phyloP scores from a whole-genome alignment of 1,140 invertebrate genomes.

The Magallana ariakensis region DNA sequence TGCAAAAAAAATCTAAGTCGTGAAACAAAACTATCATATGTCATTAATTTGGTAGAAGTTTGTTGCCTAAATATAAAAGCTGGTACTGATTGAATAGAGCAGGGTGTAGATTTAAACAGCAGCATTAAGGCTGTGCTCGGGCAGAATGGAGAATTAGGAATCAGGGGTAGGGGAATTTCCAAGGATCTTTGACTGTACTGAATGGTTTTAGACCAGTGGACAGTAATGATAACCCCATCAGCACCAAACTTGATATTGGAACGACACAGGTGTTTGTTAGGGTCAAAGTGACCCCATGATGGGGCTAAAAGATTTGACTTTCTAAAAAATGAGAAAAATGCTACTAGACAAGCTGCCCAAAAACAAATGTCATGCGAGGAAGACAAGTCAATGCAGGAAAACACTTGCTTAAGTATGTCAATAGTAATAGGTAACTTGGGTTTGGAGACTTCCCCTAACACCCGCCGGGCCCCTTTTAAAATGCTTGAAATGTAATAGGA shows the following conservation, averaged over 20 bases:
- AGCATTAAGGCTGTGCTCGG: constrained; percentile 4
- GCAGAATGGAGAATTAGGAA: constrained; percentile 1
- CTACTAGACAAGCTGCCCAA: constrained; percentile 47
- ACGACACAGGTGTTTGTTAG: constrained; percentile 18
- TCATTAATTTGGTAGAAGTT: neutral
- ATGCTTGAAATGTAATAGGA: neutral
- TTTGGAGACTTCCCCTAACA: neutral
- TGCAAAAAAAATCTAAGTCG: neutral
- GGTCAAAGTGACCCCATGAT: neutral
- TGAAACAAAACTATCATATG: constrained; percentile 17
- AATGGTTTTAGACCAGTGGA: constrained; percentile 41
- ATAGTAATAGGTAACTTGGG: constrained; percentile 43
- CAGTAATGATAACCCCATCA: neutral
- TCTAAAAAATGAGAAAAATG: constrained; percentile 48
- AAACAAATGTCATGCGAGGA: neutral
- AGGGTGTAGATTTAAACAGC: neutral
- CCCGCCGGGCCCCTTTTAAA: constrained; percentile 28
- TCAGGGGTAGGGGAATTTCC: constrained; percentile 35
- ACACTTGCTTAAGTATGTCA: constrained; percentile 3
- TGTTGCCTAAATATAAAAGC: constrained; percentile 17
- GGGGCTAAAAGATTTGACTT: constrained; percentile 47
- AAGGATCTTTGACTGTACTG: neutral
- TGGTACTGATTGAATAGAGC: neutral
- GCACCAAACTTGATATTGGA: neutral
- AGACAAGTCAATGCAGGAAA: neutral